Percentiles rank a stretch among this genome's conserved stretches.
These are phyloP conservation scores for Drosophila kikkawai DNA, from an alignment of 1,140 invertebrate species.

Conservation along the genomic window DNA sequence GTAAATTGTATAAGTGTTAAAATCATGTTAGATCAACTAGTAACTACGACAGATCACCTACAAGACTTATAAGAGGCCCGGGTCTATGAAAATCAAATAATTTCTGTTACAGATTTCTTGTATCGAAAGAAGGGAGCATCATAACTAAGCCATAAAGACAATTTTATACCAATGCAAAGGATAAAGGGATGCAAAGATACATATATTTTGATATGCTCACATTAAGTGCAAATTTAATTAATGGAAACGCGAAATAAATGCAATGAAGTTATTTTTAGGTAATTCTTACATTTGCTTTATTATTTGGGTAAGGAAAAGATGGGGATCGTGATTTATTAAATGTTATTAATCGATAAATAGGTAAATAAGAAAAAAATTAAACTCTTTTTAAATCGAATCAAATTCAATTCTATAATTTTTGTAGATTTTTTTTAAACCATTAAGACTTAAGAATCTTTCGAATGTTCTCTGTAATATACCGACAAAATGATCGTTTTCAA, in stretches of 20 bases:
- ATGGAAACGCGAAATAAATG: constrained; percentile 47
- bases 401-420: background rate
- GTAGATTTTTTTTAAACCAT: too few species aligned
- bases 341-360: background rate
- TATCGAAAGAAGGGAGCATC: constrained; percentile 12
- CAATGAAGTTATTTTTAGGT: constrained; percentile 44
- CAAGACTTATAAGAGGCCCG: constrained; percentile 31
- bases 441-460: too few species aligned
- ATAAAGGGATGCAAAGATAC: constrained; percentile 31
- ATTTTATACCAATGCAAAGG: constrained; percentile 52
- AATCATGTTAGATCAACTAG: constrained; percentile 29
- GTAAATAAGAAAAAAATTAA: background rate
- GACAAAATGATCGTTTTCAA: too few species aligned
- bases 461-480: too few species aligned
- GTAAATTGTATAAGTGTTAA: constrained; percentile 42
- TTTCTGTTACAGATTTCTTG: constrained; percentile 8
- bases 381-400: background rate
- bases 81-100: constrained; percentile 22
- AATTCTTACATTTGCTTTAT: background rate
- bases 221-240: constrained; percentile 49
- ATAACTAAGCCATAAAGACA: constrained; percentile 62
- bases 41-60: constrained; percentile 33
- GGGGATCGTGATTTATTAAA: background rate
- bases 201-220: constrained; percentile 74
- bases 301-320: constrained; percentile 6